Conservation (phyloP, 2,888 invertebrate species). For the Fabriciana adippe region DNA sequence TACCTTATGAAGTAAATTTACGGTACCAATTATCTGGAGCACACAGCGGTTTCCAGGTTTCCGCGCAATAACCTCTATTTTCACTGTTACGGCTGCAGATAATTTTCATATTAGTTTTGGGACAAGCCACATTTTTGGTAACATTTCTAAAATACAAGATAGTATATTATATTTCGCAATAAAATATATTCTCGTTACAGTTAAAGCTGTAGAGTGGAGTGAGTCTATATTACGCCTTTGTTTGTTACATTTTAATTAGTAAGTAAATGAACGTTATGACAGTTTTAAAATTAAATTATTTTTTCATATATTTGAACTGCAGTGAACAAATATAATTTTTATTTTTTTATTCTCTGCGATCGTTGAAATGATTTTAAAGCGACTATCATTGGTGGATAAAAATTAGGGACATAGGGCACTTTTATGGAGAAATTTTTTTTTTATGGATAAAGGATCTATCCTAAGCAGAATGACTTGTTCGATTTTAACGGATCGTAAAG, state of each 20-base stretch:
- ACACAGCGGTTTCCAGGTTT: slow-evolving; percentile 45
- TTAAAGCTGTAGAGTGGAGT: slow-evolving; percentile 10
- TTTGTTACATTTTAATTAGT: not conserved
- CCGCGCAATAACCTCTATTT: slow-evolving; percentile 34
- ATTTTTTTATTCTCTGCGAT: too few relatives aligned
- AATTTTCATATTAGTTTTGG: slow-evolving; percentile 33
- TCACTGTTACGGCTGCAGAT: slow-evolving; percentile 33
- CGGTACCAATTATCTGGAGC: slow-evolving; percentile 58
- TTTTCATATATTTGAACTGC: too few relatives aligned
- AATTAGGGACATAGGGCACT: too few relatives aligned
- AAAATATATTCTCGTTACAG: slow-evolving; percentile 7
- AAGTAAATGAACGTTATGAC: not conserved
- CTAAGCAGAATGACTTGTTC: too few relatives aligned
- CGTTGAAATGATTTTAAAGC: too few relatives aligned
- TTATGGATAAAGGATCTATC: too few relatives aligned
- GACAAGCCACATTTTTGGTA: slow-evolving; percentile 32
- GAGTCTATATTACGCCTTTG: not conserved
- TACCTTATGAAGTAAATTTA: slow-evolving; percentile 59
- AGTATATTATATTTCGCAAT: slow-evolving; percentile 16
- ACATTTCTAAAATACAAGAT: slow-evolving; percentile 19
- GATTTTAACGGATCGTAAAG: too few relatives aligned
- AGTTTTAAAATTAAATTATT: not conserved
- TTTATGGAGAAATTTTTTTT: too few relatives aligned
- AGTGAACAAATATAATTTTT: too few relatives aligned
- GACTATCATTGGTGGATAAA: too few relatives aligned